Evolutionary conservation across 2,797 vertebrate genomes (phyloP), one percentile per base, ranked within the genome.

Genomic region (Chrysocyon brachyurus): DNA sequence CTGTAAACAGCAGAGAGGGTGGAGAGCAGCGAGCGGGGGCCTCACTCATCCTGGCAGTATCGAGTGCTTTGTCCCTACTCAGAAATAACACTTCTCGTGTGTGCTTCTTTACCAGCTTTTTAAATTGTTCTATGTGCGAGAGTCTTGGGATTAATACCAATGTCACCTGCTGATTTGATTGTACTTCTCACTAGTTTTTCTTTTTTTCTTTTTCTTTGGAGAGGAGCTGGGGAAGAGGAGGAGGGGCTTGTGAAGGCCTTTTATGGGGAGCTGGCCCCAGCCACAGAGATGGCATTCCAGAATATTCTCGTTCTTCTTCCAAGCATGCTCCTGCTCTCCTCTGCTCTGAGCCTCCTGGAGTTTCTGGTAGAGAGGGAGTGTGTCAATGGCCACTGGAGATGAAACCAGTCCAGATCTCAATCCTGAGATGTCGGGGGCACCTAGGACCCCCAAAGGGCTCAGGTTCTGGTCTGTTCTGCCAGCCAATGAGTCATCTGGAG

Each of bases 121-220:
- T 77, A 88, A 88, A 81, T 93, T 36, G 52, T 46, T 88, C 52
- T 8, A 0, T 36, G 68, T 84, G 73, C 15, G 59, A 90, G 92
- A 86, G 84, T 89, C 84, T 88, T 86, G 93, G 97, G 96, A 94
- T 86, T 96, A 96, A 98, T 94, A 93, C 15, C 86, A 49, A 31
- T n/a, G 63, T 96, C 96, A 92, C 87, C 96, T 88, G 92, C 97
- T 95, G 96, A 93, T 86, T 96, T 96, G 93, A 91, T 92, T 89
- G 70, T 75, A 19, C 40, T 24, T 86, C 78, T 95, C 56, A 46
- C 64, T 61, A 33, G 2, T 68, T 87, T 61, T 56, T 46, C 68
- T 11, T 11, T n/a, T 17, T 17, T 9, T 6, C 19, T 5, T 33
- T 52, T 75, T 31, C 4, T 81, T 93, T 73, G n/a, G 17, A 85